phyloP scores from a whole-genome alignment of 2,113 vertebrate species.

The Ceratotherium simum region DNA sequence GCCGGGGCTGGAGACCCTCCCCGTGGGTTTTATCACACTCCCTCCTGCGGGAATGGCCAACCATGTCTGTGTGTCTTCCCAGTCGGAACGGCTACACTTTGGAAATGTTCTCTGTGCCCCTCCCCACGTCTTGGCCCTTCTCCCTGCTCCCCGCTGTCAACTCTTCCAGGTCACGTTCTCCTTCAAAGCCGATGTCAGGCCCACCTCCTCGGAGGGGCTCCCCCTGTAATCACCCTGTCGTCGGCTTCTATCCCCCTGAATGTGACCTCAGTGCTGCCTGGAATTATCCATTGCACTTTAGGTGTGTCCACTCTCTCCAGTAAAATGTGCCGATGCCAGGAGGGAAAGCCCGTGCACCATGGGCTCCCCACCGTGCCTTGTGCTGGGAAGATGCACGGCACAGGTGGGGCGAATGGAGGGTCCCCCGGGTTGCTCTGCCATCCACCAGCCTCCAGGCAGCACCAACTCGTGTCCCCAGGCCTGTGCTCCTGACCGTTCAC shows the following conservation, averaged over 20 bases:
- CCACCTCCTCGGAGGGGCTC: not conserved
- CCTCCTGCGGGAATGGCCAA: not conserved
- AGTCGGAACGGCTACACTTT: fast-evolving
- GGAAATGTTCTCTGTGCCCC: not conserved
- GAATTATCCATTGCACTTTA: not conserved
- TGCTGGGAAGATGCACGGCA: not conserved
- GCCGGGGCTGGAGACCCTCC: not conserved
- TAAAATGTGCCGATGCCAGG: not conserved
- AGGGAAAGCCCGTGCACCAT: not conserved
- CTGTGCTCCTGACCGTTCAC: too few species aligned
- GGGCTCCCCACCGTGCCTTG: fast-evolving
- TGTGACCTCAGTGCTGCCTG: too few species aligned
- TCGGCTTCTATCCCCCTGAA: not conserved
- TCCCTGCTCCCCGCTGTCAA: fast-evolving
- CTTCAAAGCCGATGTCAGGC: not conserved
- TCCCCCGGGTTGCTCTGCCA: not conserved
- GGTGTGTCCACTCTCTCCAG: too few species aligned
- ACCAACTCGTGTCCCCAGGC: not conserved
- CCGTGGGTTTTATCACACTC: fast-evolving
- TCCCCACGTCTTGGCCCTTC: not conserved
- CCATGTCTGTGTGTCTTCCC: fast-evolving
- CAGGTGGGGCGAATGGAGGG: fast-evolving
- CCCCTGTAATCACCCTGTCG: not conserved
- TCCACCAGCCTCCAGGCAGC: not conserved
- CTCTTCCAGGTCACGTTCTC: not conserved